A percentile compares a stretch with the other conserved stretches of the same genome.
These are phyloP conservation scores for Aphelenchoides fujianensis DNA, from an alignment of 1,140 invertebrate genomes.

Conservation along the genomic window DNA sequence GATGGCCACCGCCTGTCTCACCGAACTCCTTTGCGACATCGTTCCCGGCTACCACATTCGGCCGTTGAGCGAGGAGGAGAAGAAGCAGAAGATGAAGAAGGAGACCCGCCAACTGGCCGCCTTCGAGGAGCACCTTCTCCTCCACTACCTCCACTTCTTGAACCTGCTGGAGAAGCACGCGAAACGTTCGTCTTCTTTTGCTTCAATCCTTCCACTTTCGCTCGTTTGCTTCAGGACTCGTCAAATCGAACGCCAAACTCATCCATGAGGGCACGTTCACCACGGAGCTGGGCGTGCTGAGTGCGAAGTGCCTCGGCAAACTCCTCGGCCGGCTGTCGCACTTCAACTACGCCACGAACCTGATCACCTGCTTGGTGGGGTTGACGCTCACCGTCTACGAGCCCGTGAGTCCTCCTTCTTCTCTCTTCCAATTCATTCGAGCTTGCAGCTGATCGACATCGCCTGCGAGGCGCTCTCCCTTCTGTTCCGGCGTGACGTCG, in stretches of 20 bases:
- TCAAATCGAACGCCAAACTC: slow-evolving; percentile 36
- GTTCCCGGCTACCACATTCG: slow-evolving; percentile 84
- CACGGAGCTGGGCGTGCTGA: slow-evolving; percentile 65
- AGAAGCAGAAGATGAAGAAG: slow-evolving; percentile 78
- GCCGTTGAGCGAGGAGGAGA: slow-evolving; percentile 67
- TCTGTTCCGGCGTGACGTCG: slow-evolving; percentile 79
- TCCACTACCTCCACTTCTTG: slow-evolving; percentile 81
- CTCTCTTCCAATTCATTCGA: slow-evolving; percentile 17
- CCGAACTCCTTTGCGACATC: slow-evolving; percentile 88
- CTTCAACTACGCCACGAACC: slow-evolving; percentile 87
- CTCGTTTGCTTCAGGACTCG: slow-evolving; percentile 41
- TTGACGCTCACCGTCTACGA: slow-evolving; percentile 69
- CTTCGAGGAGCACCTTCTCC: slow-evolving; percentile 77
- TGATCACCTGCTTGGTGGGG: slow-evolving; percentile 77
- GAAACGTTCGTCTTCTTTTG: slow-evolving; percentile 64
- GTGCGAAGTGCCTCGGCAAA: slow-evolving; percentile 76
- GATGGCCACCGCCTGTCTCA: slow-evolving; percentile 75
- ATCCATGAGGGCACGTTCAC: slow-evolving; percentile 31
- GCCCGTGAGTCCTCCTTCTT: slow-evolving; percentile 66
- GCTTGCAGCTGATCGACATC: slow-evolving; percentile 47
- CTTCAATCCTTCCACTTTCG: too few species aligned
- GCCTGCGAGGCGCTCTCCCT: slow-evolving; percentile 68
- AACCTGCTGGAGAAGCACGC: slow-evolving; percentile 78
- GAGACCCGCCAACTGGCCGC: slow-evolving; percentile 79
- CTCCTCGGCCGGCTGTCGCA: slow-evolving; percentile 77